Evolutionary conservation across 1,140 invertebrate species (phyloP).

Genomic region (Scaptomyza hsui): DNA sequence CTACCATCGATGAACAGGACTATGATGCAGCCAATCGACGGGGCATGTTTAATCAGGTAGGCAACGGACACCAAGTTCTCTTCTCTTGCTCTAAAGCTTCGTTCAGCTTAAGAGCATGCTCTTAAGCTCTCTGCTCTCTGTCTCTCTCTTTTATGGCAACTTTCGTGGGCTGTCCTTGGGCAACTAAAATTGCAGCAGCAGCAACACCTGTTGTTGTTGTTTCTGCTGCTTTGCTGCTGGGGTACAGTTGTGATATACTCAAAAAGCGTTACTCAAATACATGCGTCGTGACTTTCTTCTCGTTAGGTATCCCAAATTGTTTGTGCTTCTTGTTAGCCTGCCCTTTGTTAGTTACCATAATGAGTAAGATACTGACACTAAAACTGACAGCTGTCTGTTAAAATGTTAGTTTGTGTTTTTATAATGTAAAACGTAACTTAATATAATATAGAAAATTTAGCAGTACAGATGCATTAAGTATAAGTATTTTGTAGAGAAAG

Average conservation of each 20-base stretch:
- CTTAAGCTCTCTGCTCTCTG: neutral
- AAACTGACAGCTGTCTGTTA: neutral
- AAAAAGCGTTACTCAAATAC: neutral
- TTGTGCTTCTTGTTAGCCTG: too few relatives aligned
- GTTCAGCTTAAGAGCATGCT: neutral
- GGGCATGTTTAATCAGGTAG: slow-evolving; percentile 70
- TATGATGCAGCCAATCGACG: slow-evolving; percentile 58
- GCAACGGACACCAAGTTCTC: neutral
- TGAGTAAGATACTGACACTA: neutral
- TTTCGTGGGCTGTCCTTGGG: slow-evolving; percentile 15
- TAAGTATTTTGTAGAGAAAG: too few relatives aligned
- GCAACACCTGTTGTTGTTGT: neutral
- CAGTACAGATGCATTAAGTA: too few relatives aligned
- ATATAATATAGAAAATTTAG: too few relatives aligned
- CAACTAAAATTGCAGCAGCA: neutral
- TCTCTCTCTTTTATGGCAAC: slow-evolving; percentile 3
- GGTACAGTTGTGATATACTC: neutral
- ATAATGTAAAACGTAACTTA: too few relatives aligned
- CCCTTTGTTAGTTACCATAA: too few relatives aligned
- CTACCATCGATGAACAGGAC: slow-evolving; percentile 71
- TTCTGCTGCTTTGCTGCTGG: neutral
- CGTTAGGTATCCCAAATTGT: too few relatives aligned
- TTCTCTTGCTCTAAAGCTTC: neutral
- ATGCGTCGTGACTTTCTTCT: neutral
- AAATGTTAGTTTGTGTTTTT: too few relatives aligned